phyloP scores from a whole-genome alignment of 2,888 invertebrate genomes.

The Pollenia labialis region DNA sequence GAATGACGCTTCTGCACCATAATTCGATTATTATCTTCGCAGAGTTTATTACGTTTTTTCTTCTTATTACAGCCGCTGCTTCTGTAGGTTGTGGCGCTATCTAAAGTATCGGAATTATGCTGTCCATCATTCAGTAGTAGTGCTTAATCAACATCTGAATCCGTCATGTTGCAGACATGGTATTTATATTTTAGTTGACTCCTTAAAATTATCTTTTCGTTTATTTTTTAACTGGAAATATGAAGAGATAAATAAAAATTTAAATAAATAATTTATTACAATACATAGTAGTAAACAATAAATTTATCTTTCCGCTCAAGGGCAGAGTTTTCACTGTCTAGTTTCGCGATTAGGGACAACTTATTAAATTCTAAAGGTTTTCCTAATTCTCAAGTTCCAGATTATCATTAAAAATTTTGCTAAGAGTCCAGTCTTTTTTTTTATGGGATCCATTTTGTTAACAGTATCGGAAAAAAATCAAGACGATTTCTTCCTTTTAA shows the following conservation, averaged over 20 bases:
- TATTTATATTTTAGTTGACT: background rate
- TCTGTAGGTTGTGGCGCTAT: slow-evolving; percentile 26
- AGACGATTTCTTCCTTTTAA: too few species aligned
- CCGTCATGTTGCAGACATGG: slow-evolving; percentile 69
- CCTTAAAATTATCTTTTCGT: background rate
- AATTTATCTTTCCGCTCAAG: too few species aligned
- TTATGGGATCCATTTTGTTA: too few species aligned
- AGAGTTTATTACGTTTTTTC: slow-evolving; percentile 48
- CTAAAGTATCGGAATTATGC: background rate
- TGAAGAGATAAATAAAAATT: background rate
- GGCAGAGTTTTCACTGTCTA: too few species aligned
- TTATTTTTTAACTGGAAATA: slow-evolving; percentile 38
- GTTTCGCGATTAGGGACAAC: too few species aligned
- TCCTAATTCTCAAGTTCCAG: too few species aligned
- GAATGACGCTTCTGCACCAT: slow-evolving; percentile 56
- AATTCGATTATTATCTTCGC: slow-evolving; percentile 65
- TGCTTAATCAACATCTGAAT: slow-evolving; percentile 55
- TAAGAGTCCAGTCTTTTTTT: too few species aligned
- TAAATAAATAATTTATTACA: too few species aligned
- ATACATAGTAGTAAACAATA: too few species aligned
- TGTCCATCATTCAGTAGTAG: slow-evolving; percentile 27
- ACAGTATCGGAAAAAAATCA: too few species aligned
- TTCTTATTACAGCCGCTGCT: slow-evolving; percentile 16
- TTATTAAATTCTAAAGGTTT: too few species aligned
- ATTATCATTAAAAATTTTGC: too few species aligned